Percentiles rank a stretch among this genome's conserved stretches.
Evolutionary conservation across 2,888 invertebrate species (phyloP).

Genomic region (Parnassius orleans): DNA sequence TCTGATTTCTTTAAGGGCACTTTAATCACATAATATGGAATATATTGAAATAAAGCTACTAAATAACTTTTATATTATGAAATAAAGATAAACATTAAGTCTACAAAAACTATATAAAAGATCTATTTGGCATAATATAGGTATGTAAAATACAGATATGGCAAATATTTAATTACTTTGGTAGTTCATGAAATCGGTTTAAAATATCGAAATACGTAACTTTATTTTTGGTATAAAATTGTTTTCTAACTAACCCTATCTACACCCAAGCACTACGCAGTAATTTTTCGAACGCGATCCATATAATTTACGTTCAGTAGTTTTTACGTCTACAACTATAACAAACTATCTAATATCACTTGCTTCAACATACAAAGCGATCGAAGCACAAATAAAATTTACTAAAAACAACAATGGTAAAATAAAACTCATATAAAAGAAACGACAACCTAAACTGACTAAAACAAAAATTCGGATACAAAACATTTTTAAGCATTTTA

Average conservation of each 20-base stretch:
- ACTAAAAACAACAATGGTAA: constrained; percentile 72
- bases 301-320: neutral
- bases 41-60: too few relatives aligned
- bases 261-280: neutral
- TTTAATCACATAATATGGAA: too few relatives aligned
- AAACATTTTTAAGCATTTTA: constrained; percentile 31
- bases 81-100: too few relatives aligned
- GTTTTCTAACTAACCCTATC: neutral
- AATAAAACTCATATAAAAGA: constrained; percentile 70
- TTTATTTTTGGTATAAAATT: neutral
- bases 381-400: constrained; percentile 72
- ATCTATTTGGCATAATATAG: too few relatives aligned
- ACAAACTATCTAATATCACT: constrained; percentile 75
- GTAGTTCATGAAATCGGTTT: too few relatives aligned
- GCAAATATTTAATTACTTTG: too few relatives aligned
- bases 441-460: constrained; percentile 60
- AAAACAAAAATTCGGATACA: constrained; percentile 48
- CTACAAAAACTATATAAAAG: too few relatives aligned
- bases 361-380: constrained; percentile 49
- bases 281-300: neutral
- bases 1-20: too few relatives aligned
- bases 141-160: too few relatives aligned
- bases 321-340: constrained; percentile 40
- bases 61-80: too few relatives aligned
- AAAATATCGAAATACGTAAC: too few relatives aligned